Conservation (phyloP, 2,113 vertebrate species). For the Puffinus mauretanicus region DNA sequence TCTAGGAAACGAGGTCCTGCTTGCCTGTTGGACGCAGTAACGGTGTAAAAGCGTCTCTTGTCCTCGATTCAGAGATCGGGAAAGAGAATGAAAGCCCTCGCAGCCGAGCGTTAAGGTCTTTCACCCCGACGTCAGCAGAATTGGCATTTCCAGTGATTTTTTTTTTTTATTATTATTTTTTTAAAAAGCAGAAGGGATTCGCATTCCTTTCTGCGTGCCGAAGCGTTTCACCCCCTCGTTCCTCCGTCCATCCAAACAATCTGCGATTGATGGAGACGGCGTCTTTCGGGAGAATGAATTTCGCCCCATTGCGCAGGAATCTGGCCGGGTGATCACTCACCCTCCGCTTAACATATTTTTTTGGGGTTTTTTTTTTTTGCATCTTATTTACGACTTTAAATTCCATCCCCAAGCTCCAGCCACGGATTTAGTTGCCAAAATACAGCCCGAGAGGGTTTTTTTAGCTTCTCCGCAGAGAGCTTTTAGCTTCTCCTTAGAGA, state of each 20-base stretch:
- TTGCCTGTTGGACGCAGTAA: too few species aligned
- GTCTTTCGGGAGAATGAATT: not conserved
- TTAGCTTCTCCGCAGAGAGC: accelerated
- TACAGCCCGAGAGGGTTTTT: accelerated
- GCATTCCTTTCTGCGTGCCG: not conserved
- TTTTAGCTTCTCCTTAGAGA: not conserved
- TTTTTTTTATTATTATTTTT: not conserved
- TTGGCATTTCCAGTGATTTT: not conserved
- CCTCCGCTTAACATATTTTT: not conserved
- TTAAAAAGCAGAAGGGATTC: not conserved
- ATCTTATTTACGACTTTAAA: not conserved
- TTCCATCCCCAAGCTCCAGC: not conserved
- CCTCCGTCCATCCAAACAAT: not conserved
- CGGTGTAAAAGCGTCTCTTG: too few species aligned
- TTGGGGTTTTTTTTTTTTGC: not conserved
- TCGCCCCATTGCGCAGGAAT: not conserved
- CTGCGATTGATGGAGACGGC: not conserved
- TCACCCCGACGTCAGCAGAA: not conserved
- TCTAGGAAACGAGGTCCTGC: not conserved
- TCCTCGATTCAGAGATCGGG: not conserved
- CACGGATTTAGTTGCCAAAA: accelerated
- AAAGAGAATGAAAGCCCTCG: not conserved
- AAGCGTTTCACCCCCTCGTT: not conserved
- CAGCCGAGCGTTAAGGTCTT: too few species aligned
- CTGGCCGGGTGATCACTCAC: not conserved